Base-by-base conservation (phyloP, 2,797 vertebrate genomes). In the Amblyopsis hoosieri region DNA sequence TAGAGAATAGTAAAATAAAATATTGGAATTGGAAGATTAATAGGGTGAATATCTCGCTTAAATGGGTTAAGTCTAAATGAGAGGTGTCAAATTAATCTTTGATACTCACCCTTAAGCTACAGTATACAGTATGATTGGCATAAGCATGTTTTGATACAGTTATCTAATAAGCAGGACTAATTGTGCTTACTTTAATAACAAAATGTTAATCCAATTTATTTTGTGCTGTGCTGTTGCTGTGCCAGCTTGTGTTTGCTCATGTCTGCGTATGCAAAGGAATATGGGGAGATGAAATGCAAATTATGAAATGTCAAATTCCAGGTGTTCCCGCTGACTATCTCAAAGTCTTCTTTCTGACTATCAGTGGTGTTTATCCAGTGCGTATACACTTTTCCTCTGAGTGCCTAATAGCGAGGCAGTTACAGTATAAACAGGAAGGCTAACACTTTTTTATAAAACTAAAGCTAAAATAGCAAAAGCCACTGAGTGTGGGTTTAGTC, bases 261-360 rank as follows among this genome's bases (percentile, higher is more conserved):
- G 3, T 57, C 17, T 64, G 71, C 37, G 15, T 60, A 54, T 73
- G 65, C 69, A 51, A 51, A 57, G 67, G 46, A 71, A 79, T 59
- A 80, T 45, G 47, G 45, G 62, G 47, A 45, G 55, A 31, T 23
- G 13, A 51, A 62, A 74, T 78, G 67, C 23, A 46, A 62, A 67
- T 31, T 61, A 62, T 47, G 23, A 29, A 11, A 46, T 49, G n/a
- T 67, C 19, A 47, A 74, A 76, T 75, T 75, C 69, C 71, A 74
- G 80, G 80, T 80, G 83, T 76, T 85, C 79, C 83, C 71, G 60
- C 76, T 4, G 55, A 19, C 57, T 19, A 84, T 80, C 80, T 60
- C 10, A 62, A 76, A 74, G 70, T 75, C 55, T 66, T 54, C 77
- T 76, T 73, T 70, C 76, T 47, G 71, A 74, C 17, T 49, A 19